Conservation (phyloP, 2,113 vertebrate species). For the Rhinoderma darwinii region DNA sequence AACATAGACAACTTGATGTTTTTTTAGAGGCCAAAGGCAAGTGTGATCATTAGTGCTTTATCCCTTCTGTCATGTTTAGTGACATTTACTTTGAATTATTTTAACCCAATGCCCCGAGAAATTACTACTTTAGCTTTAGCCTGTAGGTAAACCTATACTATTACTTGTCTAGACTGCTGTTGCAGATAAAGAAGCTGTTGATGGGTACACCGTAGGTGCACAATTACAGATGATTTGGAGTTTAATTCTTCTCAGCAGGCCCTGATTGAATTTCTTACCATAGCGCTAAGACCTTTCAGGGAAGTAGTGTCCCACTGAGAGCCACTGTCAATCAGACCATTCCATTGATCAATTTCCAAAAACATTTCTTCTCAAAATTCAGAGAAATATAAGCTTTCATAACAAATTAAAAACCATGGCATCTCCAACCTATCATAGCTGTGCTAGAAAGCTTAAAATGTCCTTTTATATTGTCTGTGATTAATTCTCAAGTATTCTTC, state of each 20-base stretch:
- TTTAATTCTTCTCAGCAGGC: conserved; percentile 58
- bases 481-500: background rate
- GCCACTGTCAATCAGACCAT: conserved; percentile 52
- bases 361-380: conserved; percentile 29
- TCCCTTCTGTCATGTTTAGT: conserved; percentile 38
- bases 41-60: background rate
- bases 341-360: conserved; percentile 55
- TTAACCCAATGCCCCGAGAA: conserved; percentile 42
- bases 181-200: conserved; percentile 56
- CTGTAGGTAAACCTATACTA: conserved; percentile 49
- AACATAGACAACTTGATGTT: background rate
- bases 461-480: background rate
- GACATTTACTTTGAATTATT: conserved; percentile 43
- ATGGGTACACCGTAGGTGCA: conserved; percentile 55
- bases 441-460: background rate
- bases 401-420: background rate
- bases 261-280: conserved; percentile 56
- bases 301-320: conserved; percentile 46
- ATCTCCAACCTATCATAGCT: background rate
- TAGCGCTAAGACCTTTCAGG: conserved; percentile 53
- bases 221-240: conserved; percentile 58
- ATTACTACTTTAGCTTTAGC: conserved; percentile 45
- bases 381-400: conserved; percentile 16
- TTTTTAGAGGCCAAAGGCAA: conserved; percentile 15
- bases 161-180: conserved; percentile 54